Percentiles rank a stretch among this genome's conserved stretches.
Conservation (phyloP, 2,888 invertebrate species). For the Capitulum mitella region DNA sequence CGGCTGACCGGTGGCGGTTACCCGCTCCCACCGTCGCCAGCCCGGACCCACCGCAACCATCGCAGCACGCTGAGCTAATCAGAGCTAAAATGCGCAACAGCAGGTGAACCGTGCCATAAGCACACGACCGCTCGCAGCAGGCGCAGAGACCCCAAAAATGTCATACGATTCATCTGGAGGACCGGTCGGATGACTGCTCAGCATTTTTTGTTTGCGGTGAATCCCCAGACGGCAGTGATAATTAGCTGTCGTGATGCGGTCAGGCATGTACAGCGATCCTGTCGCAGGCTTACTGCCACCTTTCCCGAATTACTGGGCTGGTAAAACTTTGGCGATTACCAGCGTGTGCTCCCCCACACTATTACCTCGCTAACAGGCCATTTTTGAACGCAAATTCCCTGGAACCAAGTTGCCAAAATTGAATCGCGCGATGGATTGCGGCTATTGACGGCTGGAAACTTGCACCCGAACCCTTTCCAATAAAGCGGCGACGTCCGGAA, state of each 20-base stretch:
- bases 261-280: too few relatives aligned
- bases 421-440: conserved; percentile 24
- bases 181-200: too few relatives aligned
- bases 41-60: too few relatives aligned
- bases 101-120: neutral
- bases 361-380: conserved; percentile 18
- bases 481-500: conserved; percentile 19
- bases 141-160: neutral
- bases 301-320: too few relatives aligned
- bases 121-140: neutral
- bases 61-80: too few relatives aligned
- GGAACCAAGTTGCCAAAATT: conserved; percentile 25
- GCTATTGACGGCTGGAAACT: conserved; percentile 20
- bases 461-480: conserved; percentile 22
- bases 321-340: neutral
- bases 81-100: neutral
- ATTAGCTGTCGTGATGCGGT: too few relatives aligned
- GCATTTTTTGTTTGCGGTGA: too few relatives aligned
- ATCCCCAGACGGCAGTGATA: too few relatives aligned
- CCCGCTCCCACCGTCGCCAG: too few relatives aligned
- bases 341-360: neutral
- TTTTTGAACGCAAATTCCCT: conserved; percentile 13
- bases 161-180: neutral
- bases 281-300: too few relatives aligned
- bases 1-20: too few relatives aligned